A percentile compares a stretch with the other conserved stretches of the same genome.
These are phyloP conservation scores for Anolis carolinensis DNA, from an alignment of 2,113 vertebrate species.

Conservation along the genomic window DNA sequence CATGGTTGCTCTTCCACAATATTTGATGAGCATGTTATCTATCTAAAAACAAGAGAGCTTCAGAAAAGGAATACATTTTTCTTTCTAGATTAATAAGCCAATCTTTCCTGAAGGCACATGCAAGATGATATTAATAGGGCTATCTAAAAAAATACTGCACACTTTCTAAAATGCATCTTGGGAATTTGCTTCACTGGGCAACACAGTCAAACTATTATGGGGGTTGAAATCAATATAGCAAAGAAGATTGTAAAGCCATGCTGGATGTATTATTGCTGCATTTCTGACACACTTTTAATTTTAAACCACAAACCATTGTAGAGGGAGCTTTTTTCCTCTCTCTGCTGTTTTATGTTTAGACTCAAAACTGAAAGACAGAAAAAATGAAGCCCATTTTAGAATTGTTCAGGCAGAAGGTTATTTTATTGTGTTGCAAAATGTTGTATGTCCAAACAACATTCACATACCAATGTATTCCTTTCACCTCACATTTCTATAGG, in stretches of 20 bases:
- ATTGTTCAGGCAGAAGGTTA: neutral
- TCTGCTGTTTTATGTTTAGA: neutral
- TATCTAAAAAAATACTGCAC: neutral
- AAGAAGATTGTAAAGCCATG: neutral
- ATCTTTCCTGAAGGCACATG: neutral
- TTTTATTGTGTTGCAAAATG: neutral
- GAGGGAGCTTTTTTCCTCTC: neutral
- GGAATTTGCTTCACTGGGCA: neutral
- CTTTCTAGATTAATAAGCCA: neutral
- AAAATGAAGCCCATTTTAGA: neutral
- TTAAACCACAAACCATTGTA: neutral
- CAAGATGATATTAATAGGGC: neutral
- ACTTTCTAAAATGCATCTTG: neutral
- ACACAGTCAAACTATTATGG: neutral
- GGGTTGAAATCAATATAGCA: slow-evolving; percentile 2
- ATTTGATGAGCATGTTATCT: neutral
- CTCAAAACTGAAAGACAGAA: neutral
- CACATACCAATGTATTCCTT: neutral
- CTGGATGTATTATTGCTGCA: neutral
- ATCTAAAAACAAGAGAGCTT: neutral
- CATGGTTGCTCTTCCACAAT: too few relatives aligned
- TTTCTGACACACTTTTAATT: neutral
- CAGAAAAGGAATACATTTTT: neutral
- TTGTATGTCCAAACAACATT: neutral
- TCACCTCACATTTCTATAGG: neutral